phyloP scores from a whole-genome alignment of 2,888 invertebrate genomes.

The Dastarcus helophoroides region DNA sequence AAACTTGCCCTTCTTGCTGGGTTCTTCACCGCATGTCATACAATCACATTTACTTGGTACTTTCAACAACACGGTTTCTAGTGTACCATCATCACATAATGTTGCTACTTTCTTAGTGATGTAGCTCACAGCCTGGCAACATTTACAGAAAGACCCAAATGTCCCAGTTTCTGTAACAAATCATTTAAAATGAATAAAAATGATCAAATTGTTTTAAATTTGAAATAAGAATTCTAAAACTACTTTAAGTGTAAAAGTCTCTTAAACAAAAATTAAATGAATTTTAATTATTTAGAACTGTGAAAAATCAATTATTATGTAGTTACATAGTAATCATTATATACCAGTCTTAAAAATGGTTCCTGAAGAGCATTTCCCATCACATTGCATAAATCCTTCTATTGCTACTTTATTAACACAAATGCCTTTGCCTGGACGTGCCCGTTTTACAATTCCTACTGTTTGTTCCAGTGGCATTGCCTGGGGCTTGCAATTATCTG shows the following conservation, averaged over 20 bases:
- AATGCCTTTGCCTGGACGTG: slow-evolving; percentile 41
- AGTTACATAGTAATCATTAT: slow-evolving; percentile 19
- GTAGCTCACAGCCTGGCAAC: too few species aligned
- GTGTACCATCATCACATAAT: too few species aligned
- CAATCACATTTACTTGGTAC: too few species aligned
- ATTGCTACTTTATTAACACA: slow-evolving; percentile 54
- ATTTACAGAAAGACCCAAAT: too few species aligned
- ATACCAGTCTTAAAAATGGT: slow-evolving; percentile 56
- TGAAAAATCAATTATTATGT: too few species aligned
- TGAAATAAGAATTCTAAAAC: slow-evolving; percentile 1
- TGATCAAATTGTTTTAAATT: slow-evolving; percentile 3
- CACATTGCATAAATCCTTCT: slow-evolving; percentile 54
- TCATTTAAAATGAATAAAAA: neutral
- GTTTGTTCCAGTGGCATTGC: slow-evolving; percentile 35
- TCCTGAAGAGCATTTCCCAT: slow-evolving; percentile 57
- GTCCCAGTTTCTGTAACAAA: too few species aligned
- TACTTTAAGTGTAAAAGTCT: neutral
- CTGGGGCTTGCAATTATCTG: slow-evolving; percentile 7
- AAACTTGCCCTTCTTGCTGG: too few species aligned
- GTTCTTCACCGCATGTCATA: too few species aligned
- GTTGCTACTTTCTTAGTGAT: too few species aligned
- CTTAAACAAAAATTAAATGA: too few species aligned
- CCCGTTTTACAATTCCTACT: slow-evolving; percentile 44
- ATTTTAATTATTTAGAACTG: too few species aligned
- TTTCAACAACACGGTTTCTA: too few species aligned